phyloP scores from a whole-genome alignment of 2,888 invertebrate genomes.

The Drosophila rubida region DNA sequence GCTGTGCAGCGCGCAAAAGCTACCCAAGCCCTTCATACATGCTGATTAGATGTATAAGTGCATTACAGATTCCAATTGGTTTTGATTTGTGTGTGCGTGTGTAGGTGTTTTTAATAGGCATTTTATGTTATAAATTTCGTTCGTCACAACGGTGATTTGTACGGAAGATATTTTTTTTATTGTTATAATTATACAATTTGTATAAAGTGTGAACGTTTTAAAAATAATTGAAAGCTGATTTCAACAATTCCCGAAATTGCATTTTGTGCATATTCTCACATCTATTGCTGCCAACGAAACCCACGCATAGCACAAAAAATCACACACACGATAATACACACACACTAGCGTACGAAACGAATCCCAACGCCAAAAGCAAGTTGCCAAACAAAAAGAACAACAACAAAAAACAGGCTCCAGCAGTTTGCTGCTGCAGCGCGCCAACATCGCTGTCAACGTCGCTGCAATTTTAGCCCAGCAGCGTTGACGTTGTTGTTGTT shows the following conservation, averaged over 20 bases:
- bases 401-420: constrained; percentile 51
- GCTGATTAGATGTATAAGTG: constrained; percentile 39
- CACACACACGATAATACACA: constrained; percentile 15
- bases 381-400: constrained; percentile 55
- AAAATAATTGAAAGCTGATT: constrained; percentile 11
- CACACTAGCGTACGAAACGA: constrained; percentile 40
- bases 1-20: constrained; percentile 31
- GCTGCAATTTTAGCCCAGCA: constrained; percentile 45
- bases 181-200: constrained; percentile 24
- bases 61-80: constrained; percentile 43
- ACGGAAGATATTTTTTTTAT: constrained; percentile 38
- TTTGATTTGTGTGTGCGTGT: constrained; percentile 34
- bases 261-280: constrained; percentile 39
- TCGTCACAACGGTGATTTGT: constrained; percentile 14
- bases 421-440: constrained; percentile 55
- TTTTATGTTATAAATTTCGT: constrained; percentile 28
- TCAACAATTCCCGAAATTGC: constrained; percentile 35
- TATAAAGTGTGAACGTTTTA: constrained; percentile 29
- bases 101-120: constrained; percentile 33
- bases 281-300: constrained; percentile 31
- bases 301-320: constrained; percentile 35
- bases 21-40: constrained; percentile 38
- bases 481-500: constrained; percentile 48
- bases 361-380: constrained; percentile 54
- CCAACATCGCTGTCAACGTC: constrained; percentile 32